These are phyloP conservation scores for Phaedon cochleariae DNA, from an alignment of 2,888 invertebrate genomes.

Conservation along the genomic window DNA sequence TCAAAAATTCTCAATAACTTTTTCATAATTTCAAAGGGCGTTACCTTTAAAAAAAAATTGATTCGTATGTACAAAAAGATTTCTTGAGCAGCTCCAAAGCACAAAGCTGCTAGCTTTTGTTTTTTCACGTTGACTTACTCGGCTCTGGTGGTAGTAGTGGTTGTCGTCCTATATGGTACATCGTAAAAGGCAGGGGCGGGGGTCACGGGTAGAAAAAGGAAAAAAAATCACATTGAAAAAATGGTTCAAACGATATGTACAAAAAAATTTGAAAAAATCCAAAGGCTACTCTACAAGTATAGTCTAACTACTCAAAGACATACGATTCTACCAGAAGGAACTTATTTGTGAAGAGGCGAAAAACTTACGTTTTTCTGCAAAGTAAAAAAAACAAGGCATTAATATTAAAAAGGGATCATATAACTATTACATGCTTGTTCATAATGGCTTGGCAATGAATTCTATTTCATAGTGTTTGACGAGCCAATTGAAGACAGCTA, in stretches of 20 bases:
- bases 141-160: constrained; percentile 58
- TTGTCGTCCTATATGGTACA: constrained; percentile 54
- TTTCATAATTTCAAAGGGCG: too few species aligned
- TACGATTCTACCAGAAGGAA: constrained; percentile 48
- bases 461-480: too few species aligned
- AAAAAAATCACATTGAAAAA: constrained; percentile 56
- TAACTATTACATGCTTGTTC: background rate
- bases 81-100: constrained; percentile 34
- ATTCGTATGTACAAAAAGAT: constrained; percentile 38
- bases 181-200: constrained; percentile 49
- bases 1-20: too few species aligned
- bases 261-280: constrained; percentile 43
- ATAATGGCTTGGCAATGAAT: background rate
- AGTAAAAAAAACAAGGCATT: constrained; percentile 43
- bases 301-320: constrained; percentile 35
- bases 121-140: constrained; percentile 55
- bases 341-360: constrained; percentile 36
- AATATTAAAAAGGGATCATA: constrained; percentile 16
- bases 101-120: constrained; percentile 32
- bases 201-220: constrained; percentile 48
- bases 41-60: too few species aligned
- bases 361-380: constrained; percentile 54
- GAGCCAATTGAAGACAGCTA: too few species aligned
- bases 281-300: constrained; percentile 23
- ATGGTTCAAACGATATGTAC: constrained; percentile 27